These are phyloP conservation scores for Drosophila watanabei DNA, from an alignment of 1,140 invertebrate genomes.

Conservation along the genomic window DNA sequence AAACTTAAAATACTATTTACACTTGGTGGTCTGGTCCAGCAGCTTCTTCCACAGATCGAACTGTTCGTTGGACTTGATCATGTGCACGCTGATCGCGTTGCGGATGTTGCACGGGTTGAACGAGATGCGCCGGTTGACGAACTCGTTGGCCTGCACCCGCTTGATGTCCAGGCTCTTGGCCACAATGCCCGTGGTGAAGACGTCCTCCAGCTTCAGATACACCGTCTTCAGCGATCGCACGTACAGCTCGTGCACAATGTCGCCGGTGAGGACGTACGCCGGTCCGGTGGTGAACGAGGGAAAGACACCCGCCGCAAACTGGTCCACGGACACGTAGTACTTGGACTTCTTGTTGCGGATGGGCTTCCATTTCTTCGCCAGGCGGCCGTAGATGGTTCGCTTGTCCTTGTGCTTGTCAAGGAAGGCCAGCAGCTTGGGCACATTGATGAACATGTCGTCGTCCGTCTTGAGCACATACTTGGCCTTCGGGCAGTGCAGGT, in stretches of 20 bases:
- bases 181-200: slow-evolving; percentile 95
- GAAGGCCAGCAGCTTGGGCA: slow-evolving; percentile 91
- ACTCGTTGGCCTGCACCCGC: slow-evolving; percentile 92
- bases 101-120: slow-evolving; percentile 93
- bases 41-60: slow-evolving; percentile 96
- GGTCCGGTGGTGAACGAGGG: slow-evolving; percentile 95
- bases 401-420: slow-evolving; percentile 89
- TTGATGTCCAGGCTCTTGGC: slow-evolving; percentile 90
- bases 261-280: slow-evolving; percentile 92
- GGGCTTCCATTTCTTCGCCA: slow-evolving; percentile 94
- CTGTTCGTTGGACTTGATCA: slow-evolving; percentile 95
- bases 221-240: slow-evolving; percentile 88
- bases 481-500: slow-evolving; percentile 91
- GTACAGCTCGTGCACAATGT: slow-evolving; percentile 90
- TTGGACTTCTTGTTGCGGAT: slow-evolving; percentile 94
- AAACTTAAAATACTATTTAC: slow-evolving; percentile 87
- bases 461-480: slow-evolving; percentile 94
- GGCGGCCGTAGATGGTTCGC: slow-evolving; percentile 91
- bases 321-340: slow-evolving; percentile 92
- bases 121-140: slow-evolving; percentile 92
- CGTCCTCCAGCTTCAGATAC: slow-evolving; percentile 95
- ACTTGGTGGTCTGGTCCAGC: slow-evolving; percentile 92
- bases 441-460: slow-evolving; percentile 97
- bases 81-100: slow-evolving; percentile 94
- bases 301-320: slow-evolving; percentile 91